Evolutionary conservation across 2,113 vertebrate species (phyloP).

Genomic region (Symphodus melops): DNA sequence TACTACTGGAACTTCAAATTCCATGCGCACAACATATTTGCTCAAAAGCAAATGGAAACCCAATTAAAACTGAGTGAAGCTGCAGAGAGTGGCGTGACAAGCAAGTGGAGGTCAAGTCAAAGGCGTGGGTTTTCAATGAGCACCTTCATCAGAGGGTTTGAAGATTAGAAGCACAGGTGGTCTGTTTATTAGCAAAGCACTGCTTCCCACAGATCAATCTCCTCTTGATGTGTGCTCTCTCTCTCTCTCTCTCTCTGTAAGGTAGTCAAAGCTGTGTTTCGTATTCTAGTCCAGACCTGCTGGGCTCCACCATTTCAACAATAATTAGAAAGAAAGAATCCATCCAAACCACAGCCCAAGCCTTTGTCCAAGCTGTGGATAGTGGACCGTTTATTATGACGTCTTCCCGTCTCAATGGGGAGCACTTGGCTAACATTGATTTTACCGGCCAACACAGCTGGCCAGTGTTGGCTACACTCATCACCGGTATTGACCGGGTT

Average conservation of each 20-base stretch:
- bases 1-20: background rate
- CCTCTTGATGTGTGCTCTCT: conserved; percentile 18
- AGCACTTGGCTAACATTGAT: conserved; percentile 24
- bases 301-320: conserved; percentile 17
- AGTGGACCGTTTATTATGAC: background rate
- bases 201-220: conserved; percentile 20
- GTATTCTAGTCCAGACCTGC: conserved; percentile 34
- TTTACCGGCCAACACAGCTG: conserved; percentile 23
- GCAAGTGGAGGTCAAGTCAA: conserved; percentile 26
- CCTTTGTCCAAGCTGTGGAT: conserved; percentile 5
- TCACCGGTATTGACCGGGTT: conserved; percentile 52
- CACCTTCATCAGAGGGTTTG: conserved; percentile 10
- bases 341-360: background rate
- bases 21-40: background rate
- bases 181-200: conserved; percentile 26
- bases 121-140: conserved; percentile 8
- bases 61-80: conserved; percentile 1
- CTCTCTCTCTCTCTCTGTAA: background rate
- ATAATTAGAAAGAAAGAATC: conserved; percentile 11
- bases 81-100: background rate
- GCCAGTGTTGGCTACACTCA: conserved; percentile 23
- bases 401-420: conserved; percentile 9
- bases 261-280: conserved; percentile 24
- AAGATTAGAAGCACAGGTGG: conserved; percentile 15
- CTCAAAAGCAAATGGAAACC: conserved; percentile 9